Base-by-base conservation (phyloP, 2,888 invertebrate genomes). In the Himalopsyche tibetana region DNA sequence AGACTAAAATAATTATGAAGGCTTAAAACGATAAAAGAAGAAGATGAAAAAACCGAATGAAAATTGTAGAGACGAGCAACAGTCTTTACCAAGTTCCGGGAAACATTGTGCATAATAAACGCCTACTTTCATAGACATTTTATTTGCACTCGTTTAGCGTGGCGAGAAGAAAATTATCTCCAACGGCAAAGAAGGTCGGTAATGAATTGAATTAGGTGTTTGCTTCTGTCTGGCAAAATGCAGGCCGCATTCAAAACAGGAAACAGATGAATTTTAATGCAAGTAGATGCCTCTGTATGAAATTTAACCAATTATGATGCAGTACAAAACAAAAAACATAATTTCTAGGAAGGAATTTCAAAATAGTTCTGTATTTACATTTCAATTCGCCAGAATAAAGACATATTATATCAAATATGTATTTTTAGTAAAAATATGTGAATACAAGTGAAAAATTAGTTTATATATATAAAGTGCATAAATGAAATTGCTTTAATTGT, bases 1-100 rank as follows among this genome's bases (percentile, higher is more conserved):
- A 86, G 86, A 85, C 87, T 87, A 87, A 87, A 87, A 87, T 87
- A 87, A 87, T 87, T 87, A 87, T 83, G 87, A 87, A 81, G 74
- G 81, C 82, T 86, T 86, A 86, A 86, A 87, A 85, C 42, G 87
- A 87, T 51, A 82, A 69, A 45, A 81, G 83, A 81, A 74, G 69
- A 83, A 82, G 79, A 80, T 19, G 82, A 83, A 86, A 83, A 63
- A 87, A 84, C 83, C 82, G 82, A 45, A 82, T 79, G 85, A 85
- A 83, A 83, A 87, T 82, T 85, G 87, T 85, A 82, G 87, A 42
- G 83, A 82, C 80, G 83, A 55, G 80, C 69, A 85, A 84, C 84
- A 55, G 82, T 55, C 19, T 63, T 51, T 63, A 63, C 63, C 63
- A 63, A 63, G 63, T 63, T 63, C 63, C 63, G 63, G 45, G 79